Evolutionary conservation across 2,888 invertebrate species (phyloP), one percentile per base, ranked within the genome.

Genomic region (Bombylius major): DNA sequence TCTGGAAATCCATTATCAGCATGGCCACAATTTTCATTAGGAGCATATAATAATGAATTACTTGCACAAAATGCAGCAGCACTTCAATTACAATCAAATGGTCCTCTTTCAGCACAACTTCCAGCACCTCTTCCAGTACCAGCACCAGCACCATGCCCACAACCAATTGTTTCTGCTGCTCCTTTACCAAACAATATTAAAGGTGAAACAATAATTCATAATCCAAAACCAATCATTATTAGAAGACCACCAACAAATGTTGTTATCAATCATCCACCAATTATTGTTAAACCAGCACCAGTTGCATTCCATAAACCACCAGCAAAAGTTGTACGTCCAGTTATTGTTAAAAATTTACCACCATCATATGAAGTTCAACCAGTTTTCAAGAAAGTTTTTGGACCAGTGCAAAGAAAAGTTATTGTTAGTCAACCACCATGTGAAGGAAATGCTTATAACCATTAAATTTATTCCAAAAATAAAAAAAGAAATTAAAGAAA

Each of bases 291-390:
- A 62, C 73, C 73, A 53, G 70, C 71, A 14, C 72, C 72, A 59
- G 71, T 73, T 61, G 70, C 73, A 55, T 63, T 72, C 14, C 72
- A 72, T 64, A 70, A 70, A 61, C 72, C 72, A n/a, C 71, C 71
- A 65, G 68, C 70, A 66, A 68, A 70, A 13, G 68, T 72, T 4
- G 62, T 70, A 47, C 70, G 71, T 62, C 71, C 69, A 64, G 69
- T 71, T 42, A 66, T 64, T 57, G 66, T 71, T 34, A 71, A 71
- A 63, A 67, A 70, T 60, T 69, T 71, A 49, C 72, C 71, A 61
- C 69, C 69, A 47, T 68, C 70, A 61, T 69, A 72, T 46, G 70
- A 70, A 65, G 70, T 72, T 36, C 71, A 72, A 59, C 72, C 72
- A 42, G 70, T 72, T 42, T 70, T 69, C 57, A 70, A 72, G 49